These are phyloP conservation scores for Catostomus latipinnis DNA, from an alignment of 2,797 vertebrate species.

Conservation along the genomic window DNA sequence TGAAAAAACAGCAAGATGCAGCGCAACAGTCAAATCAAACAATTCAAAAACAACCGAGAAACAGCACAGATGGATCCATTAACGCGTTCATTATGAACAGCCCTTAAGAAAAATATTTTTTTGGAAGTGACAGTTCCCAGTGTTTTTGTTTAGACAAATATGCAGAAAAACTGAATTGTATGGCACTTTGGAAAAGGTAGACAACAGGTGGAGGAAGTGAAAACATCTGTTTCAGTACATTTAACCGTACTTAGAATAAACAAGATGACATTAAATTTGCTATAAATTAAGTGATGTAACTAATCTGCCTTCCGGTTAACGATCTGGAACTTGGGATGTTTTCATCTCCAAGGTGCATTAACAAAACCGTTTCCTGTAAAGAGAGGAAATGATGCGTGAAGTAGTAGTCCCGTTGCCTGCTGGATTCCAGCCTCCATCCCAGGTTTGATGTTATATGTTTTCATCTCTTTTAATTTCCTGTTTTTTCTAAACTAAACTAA, in stretches of 20 bases:
- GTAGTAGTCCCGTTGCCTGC: constrained; percentile 20
- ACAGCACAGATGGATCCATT: too few species aligned
- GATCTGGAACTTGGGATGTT: constrained; percentile 9
- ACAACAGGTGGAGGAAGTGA: constrained; percentile 15
- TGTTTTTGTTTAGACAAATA: constrained; percentile 24
- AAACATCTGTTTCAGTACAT: constrained; percentile 28
- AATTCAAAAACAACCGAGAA: too few species aligned
- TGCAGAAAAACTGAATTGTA: constrained; percentile 56
- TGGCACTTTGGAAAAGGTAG: constrained; percentile 77
- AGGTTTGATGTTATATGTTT: not conserved
- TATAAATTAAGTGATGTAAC: constrained; percentile 6
- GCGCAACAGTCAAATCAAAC: too few species aligned
- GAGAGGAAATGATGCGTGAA: constrained; percentile 41
- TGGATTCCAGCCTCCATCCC: constrained; percentile 2
- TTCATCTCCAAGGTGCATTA: constrained; percentile 22
- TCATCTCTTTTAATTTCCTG: constrained; percentile 15
- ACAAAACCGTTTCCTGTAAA: not conserved
- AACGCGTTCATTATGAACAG: too few species aligned
- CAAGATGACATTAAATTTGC: not conserved
- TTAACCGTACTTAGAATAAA: constrained; percentile 57
- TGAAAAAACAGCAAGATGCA: too few species aligned
- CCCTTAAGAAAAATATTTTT: too few species aligned
- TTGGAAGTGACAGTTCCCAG: constrained; percentile 61
- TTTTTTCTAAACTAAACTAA: not conserved
- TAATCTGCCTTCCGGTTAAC: not conserved